Conservation (phyloP, 2,888 invertebrate genomes). For the Drosophila kambysellisi region DNA sequence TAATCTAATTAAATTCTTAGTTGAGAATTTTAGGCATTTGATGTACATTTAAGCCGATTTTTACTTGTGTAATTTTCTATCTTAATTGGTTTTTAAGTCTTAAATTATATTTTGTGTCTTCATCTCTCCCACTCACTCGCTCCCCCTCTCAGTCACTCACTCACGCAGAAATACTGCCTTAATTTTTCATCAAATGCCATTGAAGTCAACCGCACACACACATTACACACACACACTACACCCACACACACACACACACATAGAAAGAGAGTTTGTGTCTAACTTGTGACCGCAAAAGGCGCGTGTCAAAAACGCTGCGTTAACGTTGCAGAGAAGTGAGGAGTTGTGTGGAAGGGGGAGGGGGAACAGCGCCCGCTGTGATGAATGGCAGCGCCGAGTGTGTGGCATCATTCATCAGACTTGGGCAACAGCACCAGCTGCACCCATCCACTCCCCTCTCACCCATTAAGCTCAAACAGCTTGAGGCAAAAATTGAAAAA, state of each 20-base stretch:
- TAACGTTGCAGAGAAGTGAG: constrained; percentile 17
- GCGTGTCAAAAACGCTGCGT: constrained; percentile 52
- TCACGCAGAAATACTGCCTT: constrained; percentile 19
- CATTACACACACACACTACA: constrained; percentile 15
- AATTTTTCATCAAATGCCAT: constrained; percentile 59
- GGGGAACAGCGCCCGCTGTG: constrained; percentile 55
- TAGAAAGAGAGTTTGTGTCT: constrained; percentile 25
- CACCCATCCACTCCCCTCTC: not conserved
- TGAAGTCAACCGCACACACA: constrained; percentile 57
- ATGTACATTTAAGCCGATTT: not conserved
- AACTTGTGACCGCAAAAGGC: constrained; percentile 69
- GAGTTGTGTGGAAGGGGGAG: constrained; percentile 4
- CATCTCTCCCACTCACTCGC: not conserved
- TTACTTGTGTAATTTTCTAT: not conserved
- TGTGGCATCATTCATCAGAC: constrained; percentile 76
- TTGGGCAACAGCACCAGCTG: constrained; percentile 4
- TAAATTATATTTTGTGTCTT: not conserved
- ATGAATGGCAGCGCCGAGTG: constrained; percentile 74
- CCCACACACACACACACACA: constrained; percentile 13
- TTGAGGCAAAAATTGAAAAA: constrained; percentile 68
- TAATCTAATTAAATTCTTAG: not conserved
- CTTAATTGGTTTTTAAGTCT: not conserved
- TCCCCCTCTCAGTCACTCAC: not conserved
- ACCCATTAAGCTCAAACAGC: not conserved
- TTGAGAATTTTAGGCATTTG: not conserved